These are phyloP conservation scores for Congeria kusceri DNA, from an alignment of 2,888 invertebrate genomes.

Conservation along the genomic window DNA sequence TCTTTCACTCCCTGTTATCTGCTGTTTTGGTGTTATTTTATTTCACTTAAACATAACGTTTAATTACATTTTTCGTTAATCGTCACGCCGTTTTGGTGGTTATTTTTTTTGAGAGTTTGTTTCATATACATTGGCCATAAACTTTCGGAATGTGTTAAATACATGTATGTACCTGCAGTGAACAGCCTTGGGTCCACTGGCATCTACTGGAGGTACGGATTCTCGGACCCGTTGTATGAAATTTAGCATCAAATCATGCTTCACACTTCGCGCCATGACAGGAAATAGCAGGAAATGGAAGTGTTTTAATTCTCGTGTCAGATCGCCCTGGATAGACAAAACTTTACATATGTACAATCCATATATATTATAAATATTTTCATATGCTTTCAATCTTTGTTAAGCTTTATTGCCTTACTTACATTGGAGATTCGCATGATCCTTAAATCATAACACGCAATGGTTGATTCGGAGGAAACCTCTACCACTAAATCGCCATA, in stretches of 20 bases:
- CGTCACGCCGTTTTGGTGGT: too few species aligned
- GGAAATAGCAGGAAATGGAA: constrained; percentile 78
- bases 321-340: constrained; percentile 49
- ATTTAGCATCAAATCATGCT: constrained; percentile 71
- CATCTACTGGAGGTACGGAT: constrained; percentile 68
- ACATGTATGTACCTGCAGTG: constrained; percentile 81
- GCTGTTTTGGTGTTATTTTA: too few species aligned
- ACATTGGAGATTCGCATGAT: constrained; percentile 73
- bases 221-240: constrained; percentile 72
- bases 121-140: too few species aligned
- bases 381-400: too few species aligned
- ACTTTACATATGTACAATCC: background rate
- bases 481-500: constrained; percentile 74
- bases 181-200: constrained; percentile 72
- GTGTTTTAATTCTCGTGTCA: constrained; percentile 67
- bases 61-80: too few species aligned
- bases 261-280: constrained; percentile 76
- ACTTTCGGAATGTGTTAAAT: too few species aligned
- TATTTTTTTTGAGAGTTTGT: too few species aligned
- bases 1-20: too few species aligned
- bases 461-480: constrained; percentile 68
- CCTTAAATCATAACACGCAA: constrained; percentile 74
- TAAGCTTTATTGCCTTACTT: constrained; percentile 23
- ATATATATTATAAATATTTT: too few species aligned
- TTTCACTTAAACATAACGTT: too few species aligned